Base-by-base conservation (phyloP, 2,113 vertebrate species). In the Oophaga pumilio region DNA sequence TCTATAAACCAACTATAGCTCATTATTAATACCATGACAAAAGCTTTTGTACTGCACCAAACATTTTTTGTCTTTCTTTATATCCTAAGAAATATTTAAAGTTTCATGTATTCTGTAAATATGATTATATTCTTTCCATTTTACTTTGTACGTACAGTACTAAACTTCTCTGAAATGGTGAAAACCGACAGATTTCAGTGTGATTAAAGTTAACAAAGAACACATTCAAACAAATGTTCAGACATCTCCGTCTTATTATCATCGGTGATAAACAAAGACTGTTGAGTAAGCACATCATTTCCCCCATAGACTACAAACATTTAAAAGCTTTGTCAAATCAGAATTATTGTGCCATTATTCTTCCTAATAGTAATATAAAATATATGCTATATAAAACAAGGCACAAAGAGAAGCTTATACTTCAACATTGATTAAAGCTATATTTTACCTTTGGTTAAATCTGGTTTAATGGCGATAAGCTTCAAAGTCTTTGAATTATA, bases 291-390 rank as follows among this genome's bases (percentile, higher is more conserved):
- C 87, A 88, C 59, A 83, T 88, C 33, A 88, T 84, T 88, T 83
- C 73, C 71, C 50, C 71, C 12, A 24, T 60, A 88, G 87, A 88
- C 87, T 84, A 66, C 87, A 88, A 88, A 88, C 87, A 88, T 88
- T 88, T 84, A 88, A 84, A 88, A 88, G 87, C 80, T 77, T 66
- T 88, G 87, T 84, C 87, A 88, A 88, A 84, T 88, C 81, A 68
- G 81, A 88, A 88, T 84, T 83, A 88, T 88, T 76, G 60, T 24
- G 10, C 87, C 60, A 88, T 88, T 84, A 88, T 83, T 88, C 87
- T 77, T 88, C 82, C 87, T 88, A 88, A 88, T 88, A 88, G 81
- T 88, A 88, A 88, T 84, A 84, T 88, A 88, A 88, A 88, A 84
- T 77, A 88, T 88, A 84, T 62, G 81, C 59, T 77, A 49, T 66